Conservation (phyloP, 1,140 invertebrate genomes). For the Daktulosphaira vitifoliae region DNA sequence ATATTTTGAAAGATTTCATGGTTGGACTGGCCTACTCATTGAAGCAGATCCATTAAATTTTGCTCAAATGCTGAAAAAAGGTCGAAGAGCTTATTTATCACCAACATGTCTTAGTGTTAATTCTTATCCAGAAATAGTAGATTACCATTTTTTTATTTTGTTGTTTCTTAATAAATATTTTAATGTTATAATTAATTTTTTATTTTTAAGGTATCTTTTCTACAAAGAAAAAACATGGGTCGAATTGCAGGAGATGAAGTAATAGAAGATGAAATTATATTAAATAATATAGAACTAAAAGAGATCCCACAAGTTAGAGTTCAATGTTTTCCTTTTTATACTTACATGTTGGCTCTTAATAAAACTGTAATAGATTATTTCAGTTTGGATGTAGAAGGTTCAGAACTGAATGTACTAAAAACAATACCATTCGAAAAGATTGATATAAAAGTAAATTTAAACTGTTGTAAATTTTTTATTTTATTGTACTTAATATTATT, state of each 20-base stretch:
- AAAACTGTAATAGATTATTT: conserved; percentile 45
- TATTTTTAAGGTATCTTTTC: conserved; percentile 41
- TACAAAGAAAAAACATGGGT: conserved; percentile 43
- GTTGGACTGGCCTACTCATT: conserved; percentile 49
- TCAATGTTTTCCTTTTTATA: conserved; percentile 49
- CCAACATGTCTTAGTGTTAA: conserved; percentile 45
- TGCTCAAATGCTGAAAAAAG: conserved; percentile 44
- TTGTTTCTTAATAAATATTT: too few relatives aligned
- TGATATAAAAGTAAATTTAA: conserved; percentile 43
- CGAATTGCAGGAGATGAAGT: conserved; percentile 40
- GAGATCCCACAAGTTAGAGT: conserved; percentile 40
- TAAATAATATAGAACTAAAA: conserved; percentile 30
- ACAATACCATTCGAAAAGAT: conserved; percentile 49
- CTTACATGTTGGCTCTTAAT: conserved; percentile 46
- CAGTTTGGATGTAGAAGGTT: conserved; percentile 49
- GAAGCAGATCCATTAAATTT: conserved; percentile 50
- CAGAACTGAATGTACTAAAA: conserved; percentile 48
- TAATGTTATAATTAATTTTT: conserved; percentile 4
- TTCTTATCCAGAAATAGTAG: conserved; percentile 44
- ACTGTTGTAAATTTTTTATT: not conserved
- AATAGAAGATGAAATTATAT: conserved; percentile 15
- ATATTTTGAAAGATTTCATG: conserved; percentile 44
- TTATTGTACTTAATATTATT: not conserved
- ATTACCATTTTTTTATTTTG: conserved; percentile 43
- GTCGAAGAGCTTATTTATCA: conserved; percentile 44